These are phyloP conservation scores for Drosophila eohydei DNA, from an alignment of 2,888 invertebrate genomes.

Conservation along the genomic window DNA sequence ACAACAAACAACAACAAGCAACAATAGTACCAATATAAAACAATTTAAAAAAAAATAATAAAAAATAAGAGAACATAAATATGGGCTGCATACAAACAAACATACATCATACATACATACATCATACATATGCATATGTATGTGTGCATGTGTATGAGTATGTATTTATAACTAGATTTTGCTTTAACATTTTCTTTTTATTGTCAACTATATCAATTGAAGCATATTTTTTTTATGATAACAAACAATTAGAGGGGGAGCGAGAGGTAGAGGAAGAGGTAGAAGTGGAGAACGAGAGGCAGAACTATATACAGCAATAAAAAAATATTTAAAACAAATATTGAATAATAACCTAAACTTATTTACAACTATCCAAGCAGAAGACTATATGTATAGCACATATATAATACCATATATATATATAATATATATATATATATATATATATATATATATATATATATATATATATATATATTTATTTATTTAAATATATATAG, in stretches of 20 bases:
- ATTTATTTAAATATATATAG: background rate
- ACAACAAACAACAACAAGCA: slow-evolving; percentile 47
- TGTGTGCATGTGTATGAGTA: background rate
- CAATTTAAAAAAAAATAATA: slow-evolving; percentile 17
- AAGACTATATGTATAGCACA: slow-evolving; percentile 6
- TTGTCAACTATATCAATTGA: slow-evolving; percentile 7
- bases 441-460: slow-evolving; percentile 1
- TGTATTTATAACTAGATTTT: slow-evolving; percentile 59
- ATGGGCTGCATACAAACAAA: slow-evolving; percentile 19
- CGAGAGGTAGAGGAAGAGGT: slow-evolving; percentile 12
- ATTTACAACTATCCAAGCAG: slow-evolving; percentile 52
- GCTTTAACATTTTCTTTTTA: slow-evolving; percentile 1
- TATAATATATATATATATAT: background rate
- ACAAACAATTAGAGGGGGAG: slow-evolving; percentile 18
- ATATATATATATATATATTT: slow-evolving; percentile 1
- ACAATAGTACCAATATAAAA: slow-evolving; percentile 72
- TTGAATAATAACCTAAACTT: slow-evolving; percentile 31
- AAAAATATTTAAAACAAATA: slow-evolving; percentile 9
- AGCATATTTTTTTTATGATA: slow-evolving; percentile 65
- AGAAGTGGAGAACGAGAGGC: background rate
- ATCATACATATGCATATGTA: background rate
- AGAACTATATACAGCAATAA: slow-evolving; percentile 39
- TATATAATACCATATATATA: slow-evolving; percentile 6
- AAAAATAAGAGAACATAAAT: slow-evolving; percentile 12
- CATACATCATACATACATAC: slow-evolving; percentile 16